Conservation (phyloP, 1,140 invertebrate genomes). For the Piezodorus guildinii region DNA sequence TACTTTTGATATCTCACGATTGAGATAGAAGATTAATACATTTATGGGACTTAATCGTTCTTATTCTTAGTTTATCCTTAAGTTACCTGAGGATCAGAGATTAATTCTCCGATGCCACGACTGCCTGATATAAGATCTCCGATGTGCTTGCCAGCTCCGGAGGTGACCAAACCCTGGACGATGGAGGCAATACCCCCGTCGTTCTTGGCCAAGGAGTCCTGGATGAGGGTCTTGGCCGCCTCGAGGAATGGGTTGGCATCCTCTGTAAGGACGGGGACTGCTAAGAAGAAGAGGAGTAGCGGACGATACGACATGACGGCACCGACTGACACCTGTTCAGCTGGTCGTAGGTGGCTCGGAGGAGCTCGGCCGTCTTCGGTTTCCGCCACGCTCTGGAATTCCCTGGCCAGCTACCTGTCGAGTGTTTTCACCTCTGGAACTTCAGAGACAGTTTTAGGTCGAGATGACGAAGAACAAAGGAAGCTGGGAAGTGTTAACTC, state of each 20-base stretch:
- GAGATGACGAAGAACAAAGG: too few species aligned
- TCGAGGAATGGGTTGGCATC: constrained; percentile 31
- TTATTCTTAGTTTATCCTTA: too few species aligned
- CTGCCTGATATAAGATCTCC: constrained; percentile 21
- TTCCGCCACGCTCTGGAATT: not conserved
- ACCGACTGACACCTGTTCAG: constrained; percentile 1
- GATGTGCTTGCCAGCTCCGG: constrained; percentile 23
- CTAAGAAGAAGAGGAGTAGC: not conserved
- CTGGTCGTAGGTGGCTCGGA: not conserved
- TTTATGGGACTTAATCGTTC: too few species aligned
- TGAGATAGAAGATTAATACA: too few species aligned
- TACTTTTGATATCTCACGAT: too few species aligned
- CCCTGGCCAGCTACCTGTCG: not conserved
- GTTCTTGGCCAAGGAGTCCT: constrained; percentile 26
- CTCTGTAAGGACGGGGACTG: constrained; percentile 18
- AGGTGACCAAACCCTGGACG: constrained; percentile 21
- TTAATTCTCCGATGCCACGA: constrained; percentile 26
- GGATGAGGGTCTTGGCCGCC: constrained; percentile 28
- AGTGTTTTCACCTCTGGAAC: too few species aligned
- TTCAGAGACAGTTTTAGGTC: too few species aligned
- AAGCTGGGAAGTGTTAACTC: too few species aligned
- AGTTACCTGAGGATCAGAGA: constrained; percentile 22
- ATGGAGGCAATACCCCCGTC: constrained; percentile 20
- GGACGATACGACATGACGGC: not conserved
- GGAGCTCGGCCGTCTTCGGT: not conserved